Evolutionary conservation across 1,140 invertebrate genomes (phyloP).

Genomic region (Drosophila jambulina): DNA sequence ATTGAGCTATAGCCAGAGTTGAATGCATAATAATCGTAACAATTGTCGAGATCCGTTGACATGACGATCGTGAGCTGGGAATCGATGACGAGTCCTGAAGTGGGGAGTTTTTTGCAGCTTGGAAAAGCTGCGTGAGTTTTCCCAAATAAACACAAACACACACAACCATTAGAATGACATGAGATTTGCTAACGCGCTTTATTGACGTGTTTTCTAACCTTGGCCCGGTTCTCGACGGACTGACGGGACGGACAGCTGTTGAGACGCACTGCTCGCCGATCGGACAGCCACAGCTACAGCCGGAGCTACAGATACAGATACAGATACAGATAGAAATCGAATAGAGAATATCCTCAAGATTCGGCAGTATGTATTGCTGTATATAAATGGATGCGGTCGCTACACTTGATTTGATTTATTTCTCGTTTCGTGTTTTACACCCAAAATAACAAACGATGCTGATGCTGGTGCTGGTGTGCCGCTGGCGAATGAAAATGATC

Average conservation of each 20-base stretch:
- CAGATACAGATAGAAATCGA: constrained; percentile 72
- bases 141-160: constrained; percentile 25
- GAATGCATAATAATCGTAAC: constrained; percentile 59
- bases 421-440: constrained; percentile 82
- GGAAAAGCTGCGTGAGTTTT: constrained; percentile 53
- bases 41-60: constrained; percentile 42
- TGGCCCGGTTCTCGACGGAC: constrained; percentile 75
- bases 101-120: constrained; percentile 10
- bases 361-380: constrained; percentile 50
- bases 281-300: constrained; percentile 21
- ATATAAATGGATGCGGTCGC: constrained; percentile 73
- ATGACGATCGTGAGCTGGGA: constrained; percentile 58
- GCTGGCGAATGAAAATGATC: constrained; percentile 64
- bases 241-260: constrained; percentile 54
- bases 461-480: constrained; percentile 7
- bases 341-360: constrained; percentile 75
- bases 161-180: not conserved
- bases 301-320: constrained; percentile 19
- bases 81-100: constrained; percentile 54
- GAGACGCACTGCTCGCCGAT: constrained; percentile 41
- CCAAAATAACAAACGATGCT: constrained; percentile 80
- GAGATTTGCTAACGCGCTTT: constrained; percentile 71
- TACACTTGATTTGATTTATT: constrained; percentile 83
- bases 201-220: constrained; percentile 84
- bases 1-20: constrained; percentile 57